Conservation (phyloP, 2,797 vertebrate species). For the Pristis pectinata region DNA sequence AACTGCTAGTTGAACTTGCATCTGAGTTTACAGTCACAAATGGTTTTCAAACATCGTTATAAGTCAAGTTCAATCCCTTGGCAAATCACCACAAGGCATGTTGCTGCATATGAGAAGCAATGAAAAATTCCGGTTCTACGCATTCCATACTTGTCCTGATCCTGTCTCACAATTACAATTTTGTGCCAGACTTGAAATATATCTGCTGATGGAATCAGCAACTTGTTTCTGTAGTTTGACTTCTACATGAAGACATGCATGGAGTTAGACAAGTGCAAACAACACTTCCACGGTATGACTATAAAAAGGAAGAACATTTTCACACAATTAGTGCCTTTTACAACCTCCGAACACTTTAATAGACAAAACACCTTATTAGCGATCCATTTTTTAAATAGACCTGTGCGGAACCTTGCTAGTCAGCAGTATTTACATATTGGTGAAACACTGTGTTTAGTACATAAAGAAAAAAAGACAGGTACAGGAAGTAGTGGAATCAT, state of each 20-base stretch:
- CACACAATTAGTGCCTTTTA: background rate
- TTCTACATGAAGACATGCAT: no score
- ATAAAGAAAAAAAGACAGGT: background rate
- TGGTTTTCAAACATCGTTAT: background rate
- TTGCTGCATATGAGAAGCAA: background rate
- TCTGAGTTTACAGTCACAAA: background rate
- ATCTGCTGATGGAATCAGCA: background rate
- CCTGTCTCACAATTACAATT: background rate
- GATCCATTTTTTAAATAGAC: background rate
- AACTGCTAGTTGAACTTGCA: background rate
- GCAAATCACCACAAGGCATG: background rate
- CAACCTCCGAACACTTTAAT: background rate
- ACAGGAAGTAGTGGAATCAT: background rate
- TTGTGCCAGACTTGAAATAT: background rate
- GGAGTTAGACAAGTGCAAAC: background rate
- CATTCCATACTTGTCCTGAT: conserved; percentile 27
- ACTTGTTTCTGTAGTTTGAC: background rate
- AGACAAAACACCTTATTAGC: background rate
- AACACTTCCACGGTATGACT: background rate
- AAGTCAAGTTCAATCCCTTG: background rate
- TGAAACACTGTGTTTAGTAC: background rate
- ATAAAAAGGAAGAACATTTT: background rate
- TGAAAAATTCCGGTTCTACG: background rate
- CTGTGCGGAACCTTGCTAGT: background rate
- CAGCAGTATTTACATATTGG: background rate